Conservation (phyloP, 2,888 invertebrate genomes). For the Cheiracanthium punctorium region DNA sequence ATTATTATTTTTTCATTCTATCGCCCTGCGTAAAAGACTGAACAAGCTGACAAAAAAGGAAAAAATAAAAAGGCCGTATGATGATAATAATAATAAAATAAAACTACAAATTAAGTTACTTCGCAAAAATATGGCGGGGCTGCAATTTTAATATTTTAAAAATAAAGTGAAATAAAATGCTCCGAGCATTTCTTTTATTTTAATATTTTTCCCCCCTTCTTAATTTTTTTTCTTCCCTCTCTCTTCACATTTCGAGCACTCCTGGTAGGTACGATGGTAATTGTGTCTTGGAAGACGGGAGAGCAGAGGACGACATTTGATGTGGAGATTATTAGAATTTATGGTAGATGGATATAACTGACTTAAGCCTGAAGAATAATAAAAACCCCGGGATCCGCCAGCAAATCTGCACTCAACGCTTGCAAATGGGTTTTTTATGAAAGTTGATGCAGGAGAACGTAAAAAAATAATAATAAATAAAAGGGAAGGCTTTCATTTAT, state of each 20-base stretch:
- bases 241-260: not conserved
- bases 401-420: conserved; percentile 35
- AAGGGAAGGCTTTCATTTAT: not conserved
- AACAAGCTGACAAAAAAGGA: not conserved
- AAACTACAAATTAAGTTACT: conserved; percentile 43
- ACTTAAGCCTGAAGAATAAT: conserved; percentile 54
- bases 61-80: conserved; percentile 4
- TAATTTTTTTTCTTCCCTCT: not conserved
- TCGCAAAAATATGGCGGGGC: conserved; percentile 26
- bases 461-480: too few relatives aligned
- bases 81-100: conserved; percentile 31
- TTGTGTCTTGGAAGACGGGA: conserved; percentile 37
- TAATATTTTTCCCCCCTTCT: not conserved
- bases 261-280: conserved; percentile 24
- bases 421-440: conserved; percentile 68
- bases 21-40: not conserved
- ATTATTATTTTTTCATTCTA: not conserved
- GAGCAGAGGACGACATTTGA: conserved; percentile 47
- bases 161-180: conserved; percentile 38
- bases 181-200: not conserved
- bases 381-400: conserved; percentile 48
- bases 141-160: conserved; percentile 62
- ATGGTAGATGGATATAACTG: conserved; percentile 60
- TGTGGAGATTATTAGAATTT: conserved; percentile 67
- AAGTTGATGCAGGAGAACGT: not conserved